A percentile compares a stretch with the other conserved stretches of the same genome.
Evolutionary conservation across 2,113 vertebrate species (phyloP).

Genomic region (Psittacara wagleri): DNA sequence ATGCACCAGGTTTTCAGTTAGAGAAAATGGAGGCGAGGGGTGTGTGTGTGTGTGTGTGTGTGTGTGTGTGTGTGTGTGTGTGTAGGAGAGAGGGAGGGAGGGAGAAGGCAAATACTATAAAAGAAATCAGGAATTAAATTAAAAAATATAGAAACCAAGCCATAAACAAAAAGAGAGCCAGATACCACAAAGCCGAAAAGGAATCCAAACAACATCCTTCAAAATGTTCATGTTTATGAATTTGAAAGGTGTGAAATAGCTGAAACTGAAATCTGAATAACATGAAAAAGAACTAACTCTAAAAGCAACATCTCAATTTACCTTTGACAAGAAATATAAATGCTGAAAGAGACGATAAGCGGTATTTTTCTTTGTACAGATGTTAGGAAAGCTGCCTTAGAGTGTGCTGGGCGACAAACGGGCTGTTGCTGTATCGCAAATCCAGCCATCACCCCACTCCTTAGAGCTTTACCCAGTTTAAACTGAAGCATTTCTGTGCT

Average conservation of each 20-base stretch:
- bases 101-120: background rate
- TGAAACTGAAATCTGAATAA: slow-evolving; percentile 16
- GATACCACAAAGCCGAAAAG: slow-evolving; percentile 12
- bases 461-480: background rate
- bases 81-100: background rate
- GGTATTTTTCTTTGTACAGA: background rate
- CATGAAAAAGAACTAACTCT: background rate
- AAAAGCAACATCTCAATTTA: slow-evolving; percentile 27
- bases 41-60: too few relatives aligned
- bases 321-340: slow-evolving; percentile 18
- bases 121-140: slow-evolving; percentile 16
- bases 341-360: background rate
- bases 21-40: background rate
- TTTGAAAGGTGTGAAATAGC: slow-evolving; percentile 26
- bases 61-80: too few relatives aligned
- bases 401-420: background rate
- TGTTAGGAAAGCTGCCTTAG: background rate
- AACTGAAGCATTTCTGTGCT: background rate
- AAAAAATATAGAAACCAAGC: slow-evolving; percentile 15
- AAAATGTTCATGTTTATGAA: background rate
- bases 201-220: slow-evolving; percentile 22
- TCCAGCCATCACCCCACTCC: background rate
- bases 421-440: background rate
- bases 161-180: slow-evolving; percentile 44
- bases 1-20: background rate